Conservation (phyloP, 2,113 vertebrate genomes). For the Struthio camelus region DNA sequence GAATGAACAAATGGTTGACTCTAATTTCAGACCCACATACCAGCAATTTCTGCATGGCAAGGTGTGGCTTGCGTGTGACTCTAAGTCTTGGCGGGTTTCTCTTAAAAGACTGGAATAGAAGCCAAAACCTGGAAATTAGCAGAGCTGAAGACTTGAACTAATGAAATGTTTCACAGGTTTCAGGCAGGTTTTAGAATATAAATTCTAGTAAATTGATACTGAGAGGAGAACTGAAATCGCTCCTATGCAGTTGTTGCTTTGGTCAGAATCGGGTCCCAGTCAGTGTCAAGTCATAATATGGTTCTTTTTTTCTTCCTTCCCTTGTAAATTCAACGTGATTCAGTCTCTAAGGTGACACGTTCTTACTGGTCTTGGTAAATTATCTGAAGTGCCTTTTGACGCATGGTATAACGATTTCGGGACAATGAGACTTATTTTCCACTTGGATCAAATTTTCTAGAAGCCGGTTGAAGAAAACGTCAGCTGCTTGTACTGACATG, state of each 20-base stretch:
- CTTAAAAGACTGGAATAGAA: conserved; percentile 10
- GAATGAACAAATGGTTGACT: neutral
- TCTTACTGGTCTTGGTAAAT: neutral
- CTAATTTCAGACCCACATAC: neutral
- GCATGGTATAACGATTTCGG: neutral
- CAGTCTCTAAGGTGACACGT: too few relatives aligned
- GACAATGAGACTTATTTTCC: neutral
- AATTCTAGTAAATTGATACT: neutral
- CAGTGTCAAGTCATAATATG: neutral
- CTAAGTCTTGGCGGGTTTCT: neutral
- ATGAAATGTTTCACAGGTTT: neutral
- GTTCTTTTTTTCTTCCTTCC: neutral
- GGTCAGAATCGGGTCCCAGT: neutral
- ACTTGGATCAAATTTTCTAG: neutral
- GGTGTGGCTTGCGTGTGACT: neutral
- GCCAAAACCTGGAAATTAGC: neutral
- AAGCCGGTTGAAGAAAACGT: neutral
- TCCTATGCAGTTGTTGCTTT: neutral
- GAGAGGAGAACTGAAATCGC: neutral
- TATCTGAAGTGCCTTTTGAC: neutral
- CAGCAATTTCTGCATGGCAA: neutral
- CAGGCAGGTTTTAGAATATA: neutral
- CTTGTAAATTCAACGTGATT: neutral
- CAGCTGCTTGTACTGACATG: neutral
- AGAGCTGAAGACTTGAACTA: neutral